Base-by-base conservation (phyloP, 2,113 vertebrate species). In the Gymnorhina tibicen region DNA sequence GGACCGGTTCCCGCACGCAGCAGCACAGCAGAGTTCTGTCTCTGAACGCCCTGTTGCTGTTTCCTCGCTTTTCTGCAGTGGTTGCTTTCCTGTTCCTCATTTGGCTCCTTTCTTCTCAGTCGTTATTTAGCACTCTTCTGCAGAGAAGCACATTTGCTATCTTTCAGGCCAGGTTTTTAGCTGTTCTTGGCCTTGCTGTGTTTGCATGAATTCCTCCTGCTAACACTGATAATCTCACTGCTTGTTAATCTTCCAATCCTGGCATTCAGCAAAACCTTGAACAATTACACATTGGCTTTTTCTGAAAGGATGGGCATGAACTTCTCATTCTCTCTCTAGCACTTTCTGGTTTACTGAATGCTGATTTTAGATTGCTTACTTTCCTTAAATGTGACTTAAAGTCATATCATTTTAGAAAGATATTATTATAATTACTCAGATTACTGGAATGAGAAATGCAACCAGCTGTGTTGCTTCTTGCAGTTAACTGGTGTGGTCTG, bases 151-250 rank as follows among this genome's bases (percentile, higher is more conserved):
- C 42, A 37, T 95, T 74, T 72, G 26, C 85, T 94, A 52, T 96
- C 93, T 96, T 96, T 93, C 82, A 68, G 88, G 32, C 44, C 85
- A 90, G 72, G 59, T 74, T 95, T 94, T 77, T 37, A 69, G 69
- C 74, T 95, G 72, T 67, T 96, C 69, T 93, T 85, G 91, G 85
- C 75, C 64, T 55, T 80, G 77, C 85, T 93, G 50, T 68, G 68
- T 86, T 74, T 80, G 68, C 0, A 0, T 74, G 59, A 88, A 80
- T 68, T 92, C 82, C 52, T 94, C 72, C 47, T 0, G 1, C 76
- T 93, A 33, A 39, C 52, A 10, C 55, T 52, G 85, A 74, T 94
- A 95, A 93, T 94, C 88, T 90, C 60, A 10, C 47, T 92, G 67
- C 3, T 78, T 87, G 85, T 60, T 96, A 94, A 94, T 93, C 93